Conservation (phyloP, 2,797 vertebrate species). For the Platyrinchus mystaceus region DNA sequence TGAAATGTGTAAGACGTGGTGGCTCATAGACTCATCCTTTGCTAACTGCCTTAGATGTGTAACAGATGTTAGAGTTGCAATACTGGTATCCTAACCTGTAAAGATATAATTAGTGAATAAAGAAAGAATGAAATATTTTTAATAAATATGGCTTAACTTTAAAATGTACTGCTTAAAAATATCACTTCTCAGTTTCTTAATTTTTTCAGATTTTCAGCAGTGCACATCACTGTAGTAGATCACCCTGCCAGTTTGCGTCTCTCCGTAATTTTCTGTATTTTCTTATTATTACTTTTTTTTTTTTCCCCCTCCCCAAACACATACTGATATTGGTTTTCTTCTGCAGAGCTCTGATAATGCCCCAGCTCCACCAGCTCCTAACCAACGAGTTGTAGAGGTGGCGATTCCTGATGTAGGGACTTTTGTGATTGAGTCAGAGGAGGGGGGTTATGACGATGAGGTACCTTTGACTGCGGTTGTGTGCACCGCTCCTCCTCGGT, state of each 20-base stretch:
- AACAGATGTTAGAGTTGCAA: background rate
- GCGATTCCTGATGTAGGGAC: slow-evolving; percentile 93
- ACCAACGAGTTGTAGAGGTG: slow-evolving; percentile 91
- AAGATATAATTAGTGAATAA: background rate
- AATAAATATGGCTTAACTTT: background rate
- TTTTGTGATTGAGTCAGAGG: slow-evolving; percentile 93
- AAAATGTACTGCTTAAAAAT: background rate
- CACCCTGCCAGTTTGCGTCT: background rate
- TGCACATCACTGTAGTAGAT: background rate
- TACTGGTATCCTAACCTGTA: background rate
- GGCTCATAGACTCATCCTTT: background rate
- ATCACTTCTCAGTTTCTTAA: background rate
- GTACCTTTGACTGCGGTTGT: slow-evolving; percentile 78
- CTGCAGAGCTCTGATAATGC: slow-evolving; percentile 80
- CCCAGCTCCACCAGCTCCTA: slow-evolving; percentile 76
- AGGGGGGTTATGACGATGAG: slow-evolving; percentile 98
- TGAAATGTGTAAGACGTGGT: background rate
- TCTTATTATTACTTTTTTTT: background rate
- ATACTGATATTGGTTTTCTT: slow-evolving; percentile 69
- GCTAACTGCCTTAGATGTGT: background rate
- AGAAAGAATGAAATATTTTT: background rate
- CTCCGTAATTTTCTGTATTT: background rate
- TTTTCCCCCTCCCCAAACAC: background rate
- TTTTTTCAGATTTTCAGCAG: background rate
- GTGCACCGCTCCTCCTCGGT: slow-evolving; percentile 66